These are phyloP conservation scores for Nothoprocta pentlandii DNA, from an alignment of 2,113 vertebrate species.

Conservation along the genomic window DNA sequence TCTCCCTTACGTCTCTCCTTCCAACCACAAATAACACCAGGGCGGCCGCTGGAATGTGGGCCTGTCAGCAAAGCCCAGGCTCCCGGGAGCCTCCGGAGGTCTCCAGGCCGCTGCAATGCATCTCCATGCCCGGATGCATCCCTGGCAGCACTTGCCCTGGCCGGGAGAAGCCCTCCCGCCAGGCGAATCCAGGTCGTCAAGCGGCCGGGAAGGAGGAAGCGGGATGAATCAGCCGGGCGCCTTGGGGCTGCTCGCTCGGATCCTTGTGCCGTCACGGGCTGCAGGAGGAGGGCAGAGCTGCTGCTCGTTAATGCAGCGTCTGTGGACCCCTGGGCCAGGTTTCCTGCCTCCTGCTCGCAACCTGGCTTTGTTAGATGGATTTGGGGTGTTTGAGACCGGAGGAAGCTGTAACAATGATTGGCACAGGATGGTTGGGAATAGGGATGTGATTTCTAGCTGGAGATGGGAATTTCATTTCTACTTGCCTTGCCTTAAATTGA, in stretches of 20 bases:
- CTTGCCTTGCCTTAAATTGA: not conserved
- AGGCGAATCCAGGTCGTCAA: not conserved
- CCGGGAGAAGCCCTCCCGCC: not conserved
- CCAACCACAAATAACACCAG: not conserved
- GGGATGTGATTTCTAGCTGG: not conserved
- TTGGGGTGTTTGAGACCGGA: not conserved
- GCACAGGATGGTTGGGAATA: not conserved
- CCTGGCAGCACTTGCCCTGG: not conserved
- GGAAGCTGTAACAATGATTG: not conserved
- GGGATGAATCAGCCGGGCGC: not conserved
- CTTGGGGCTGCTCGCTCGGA: not conserved
- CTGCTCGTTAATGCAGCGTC: not conserved
- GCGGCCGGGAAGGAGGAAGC: slow-evolving; percentile 8
- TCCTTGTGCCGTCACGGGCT: not conserved
- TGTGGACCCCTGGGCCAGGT: not conserved
- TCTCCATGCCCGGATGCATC: not conserved
- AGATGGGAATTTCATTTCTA: not conserved
- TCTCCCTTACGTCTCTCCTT: not conserved
- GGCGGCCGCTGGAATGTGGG: not conserved
- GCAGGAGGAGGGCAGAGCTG: not conserved
- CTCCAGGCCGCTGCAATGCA: too few relatives aligned
- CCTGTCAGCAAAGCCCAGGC: not conserved
- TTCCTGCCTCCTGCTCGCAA: not conserved
- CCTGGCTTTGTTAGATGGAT: not conserved
- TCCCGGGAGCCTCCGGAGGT: too few relatives aligned